Evolutionary conservation across 2,113 vertebrate genomes (phyloP).

Genomic region (Gnathonemus longibarbis): DNA sequence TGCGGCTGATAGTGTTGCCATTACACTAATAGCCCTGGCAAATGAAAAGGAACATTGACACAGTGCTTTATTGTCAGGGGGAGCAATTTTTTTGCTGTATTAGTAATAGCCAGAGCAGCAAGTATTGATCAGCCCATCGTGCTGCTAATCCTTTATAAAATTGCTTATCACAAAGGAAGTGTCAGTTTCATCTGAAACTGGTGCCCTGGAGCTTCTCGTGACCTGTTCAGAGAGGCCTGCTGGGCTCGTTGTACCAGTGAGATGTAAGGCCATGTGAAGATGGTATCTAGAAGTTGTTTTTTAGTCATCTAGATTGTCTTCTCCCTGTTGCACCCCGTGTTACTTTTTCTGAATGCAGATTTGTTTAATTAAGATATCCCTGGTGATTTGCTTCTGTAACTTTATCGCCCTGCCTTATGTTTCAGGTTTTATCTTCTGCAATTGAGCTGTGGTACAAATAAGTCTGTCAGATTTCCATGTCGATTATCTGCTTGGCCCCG

Average conservation of each 20-base stretch:
- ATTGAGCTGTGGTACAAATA: conserved; percentile 72
- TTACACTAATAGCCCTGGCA: conserved; percentile 94
- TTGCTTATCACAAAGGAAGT: conserved; percentile 85
- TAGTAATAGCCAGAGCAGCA: conserved; percentile 82
- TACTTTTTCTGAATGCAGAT: not conserved
- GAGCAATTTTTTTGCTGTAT: conserved; percentile 89
- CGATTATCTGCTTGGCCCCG: conserved; percentile 31
- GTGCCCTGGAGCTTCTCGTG: conserved; percentile 46
- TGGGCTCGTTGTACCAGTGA: conserved; percentile 58
- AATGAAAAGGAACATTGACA: conserved; percentile 95
- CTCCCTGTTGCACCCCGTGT: not conserved
- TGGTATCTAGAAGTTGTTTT: conserved; percentile 50
- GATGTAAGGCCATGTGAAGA: conserved; percentile 71
- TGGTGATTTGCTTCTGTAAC: not conserved
- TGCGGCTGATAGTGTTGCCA: conserved; percentile 90
- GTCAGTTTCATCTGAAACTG: conserved; percentile 65
- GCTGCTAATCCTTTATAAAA: conserved; percentile 94
- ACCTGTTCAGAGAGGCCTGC: not conserved
- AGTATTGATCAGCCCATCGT: conserved; percentile 97
- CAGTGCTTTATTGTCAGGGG: conserved; percentile 91
- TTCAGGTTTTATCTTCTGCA: conserved; percentile 51
- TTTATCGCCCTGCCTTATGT: not conserved
- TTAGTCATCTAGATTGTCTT: conserved; percentile 30
- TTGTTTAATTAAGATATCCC: not conserved
- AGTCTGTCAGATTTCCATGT: conserved; percentile 43